Base-by-base conservation (phyloP, 2,113 vertebrate species). In the Clarias macrocephalus region DNA sequence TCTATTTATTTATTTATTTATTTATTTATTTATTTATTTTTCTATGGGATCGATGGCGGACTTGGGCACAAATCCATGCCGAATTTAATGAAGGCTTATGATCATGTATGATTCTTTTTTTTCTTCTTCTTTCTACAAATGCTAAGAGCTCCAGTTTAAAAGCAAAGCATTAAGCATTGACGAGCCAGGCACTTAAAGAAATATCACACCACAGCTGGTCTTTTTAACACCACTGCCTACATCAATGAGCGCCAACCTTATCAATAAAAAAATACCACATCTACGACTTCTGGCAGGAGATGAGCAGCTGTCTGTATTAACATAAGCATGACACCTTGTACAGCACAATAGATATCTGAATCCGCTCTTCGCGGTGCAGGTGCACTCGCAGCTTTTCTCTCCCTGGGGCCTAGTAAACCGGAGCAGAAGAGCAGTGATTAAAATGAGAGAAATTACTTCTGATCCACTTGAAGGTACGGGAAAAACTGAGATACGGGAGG, bases 261-360 rank as follows among this genome's bases (percentile, higher is more conserved):
- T 91, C 68, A 90, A 89, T 91, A 93, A 93, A 91, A 91, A 93
- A 90, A 91, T 68, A 90, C 86, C 91, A 89, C 92, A 92, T 93
- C 88, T 91, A 90, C 59, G 25, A 88, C 87, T 83, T 89, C 87
- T 91, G 83, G 90, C 91, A 93, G 90, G 90, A 91, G 87, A 88
- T 89, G 52, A 94, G 93, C 94, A 94, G 94, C 93, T 93, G 93
- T 92, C 92, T 92, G 90, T 91, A 92, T 94, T 91, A 93, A 93
- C 92, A 75, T 59, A 76, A 92, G 90, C 77, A 87, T 88, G 85
- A 76, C 92, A 92, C 91, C 89, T 91, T 88, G 92, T 89, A 90
- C 88, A 90, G 89, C 88, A 79, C 52, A 86, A 82, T 90, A 88
- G 90, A 89, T 93, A 93, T 94, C 92, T 91, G 93, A 92, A 93